Base-by-base conservation (phyloP, 2,113 vertebrate species). In the Centropristis striata region DNA sequence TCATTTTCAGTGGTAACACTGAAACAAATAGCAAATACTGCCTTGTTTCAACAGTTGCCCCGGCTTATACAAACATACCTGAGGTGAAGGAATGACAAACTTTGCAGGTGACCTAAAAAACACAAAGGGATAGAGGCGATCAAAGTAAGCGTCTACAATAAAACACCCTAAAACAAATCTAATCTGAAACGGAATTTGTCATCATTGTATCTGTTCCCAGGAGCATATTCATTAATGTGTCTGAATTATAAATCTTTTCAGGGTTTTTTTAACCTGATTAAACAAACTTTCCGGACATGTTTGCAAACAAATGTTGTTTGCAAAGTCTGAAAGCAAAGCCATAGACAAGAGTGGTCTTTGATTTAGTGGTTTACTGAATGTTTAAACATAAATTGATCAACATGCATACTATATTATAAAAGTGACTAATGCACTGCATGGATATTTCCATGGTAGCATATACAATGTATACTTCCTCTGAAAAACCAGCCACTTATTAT, bases 41-140 rank as follows among this genome's bases (percentile, higher is more conserved):
- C 21, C 70, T 75, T 72, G 54, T 64, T 46, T 80, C 15, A 82
- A 77, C 53, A 81, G 39, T 51, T 13, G 9, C 65, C 65, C 44
- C 37, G 67, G 50, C 66, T 73, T 53, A 75, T 27, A 83, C 47
- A 80, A 80, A 94, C 96, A 93, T 94, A 98, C 98, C 96, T 96
- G 92, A 72, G 93, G 78, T 12, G 91, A 83, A 64, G 94, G 94
- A 90, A 94, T 88, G 82, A 88, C 93, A 91, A 94, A 92, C 91
- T 98, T 97, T 57, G 83, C 92, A 39, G 97, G 96, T 78, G 97
- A 97, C 90, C 98, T 99, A 78, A 81, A 93, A 80, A 74, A 78
- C 37, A 89, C 11, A 83, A 37, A 72, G 49, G 61, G 12, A 60
- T 13, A 58, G 1, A n/a, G 4, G 21, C 14, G 54, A 11, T 9